Evolutionary conservation across 2,113 vertebrate genomes (phyloP), one percentile per base, ranked within the genome.

Genomic region (Sinosuthora webbiana): DNA sequence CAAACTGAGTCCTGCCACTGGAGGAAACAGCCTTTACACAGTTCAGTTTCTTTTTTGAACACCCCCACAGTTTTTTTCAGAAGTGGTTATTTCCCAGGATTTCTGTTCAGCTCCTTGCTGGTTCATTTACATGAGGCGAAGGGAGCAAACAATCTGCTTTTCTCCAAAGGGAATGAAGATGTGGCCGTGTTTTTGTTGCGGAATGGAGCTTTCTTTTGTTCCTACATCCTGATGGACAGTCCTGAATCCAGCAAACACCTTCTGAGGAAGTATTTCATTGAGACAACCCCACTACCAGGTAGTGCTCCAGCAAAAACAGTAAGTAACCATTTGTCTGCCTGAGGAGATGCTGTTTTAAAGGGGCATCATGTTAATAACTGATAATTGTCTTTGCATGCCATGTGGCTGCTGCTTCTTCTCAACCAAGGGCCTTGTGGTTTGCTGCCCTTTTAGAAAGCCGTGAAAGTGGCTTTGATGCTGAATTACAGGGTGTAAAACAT

Each of bases 221-320:
- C 99, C 5, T 99, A 99, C 97, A 98, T 98, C 23, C 93, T 99
- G 25, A 98, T 99, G 98, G 99, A 99, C 96, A 99, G 99, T 42
- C 98, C 99, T 4, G 97, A 97, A 57, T 98, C 98, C 94, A 98
- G 98, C 97, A 98, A 97, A 57, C 97, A 94, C 52, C 98, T 99
- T 21, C 98, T 99, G 89, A 97, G 98, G 79, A 98, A 98, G 74
- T 98, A 97, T 56, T 98, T 99, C 62, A 85, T 98, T 33, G 98
- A 99, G 92, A 87, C 94, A 0, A 68, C 84, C 15, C 68, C 89
- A 14, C 23, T 68, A 27, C 95, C 96, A 77, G 87, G 95, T 76
- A 93, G 96, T 81, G 87, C 87, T 64, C 91, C 89, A 6, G 90
- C 97, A 52, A 98, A 97, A 94, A 44, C 89, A 56, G 98, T 98